Percentiles rank a stretch among this genome's conserved stretches.
These are phyloP conservation scores for Tetropium fuscum DNA, from an alignment of 2,888 invertebrate species.

Conservation along the genomic window DNA sequence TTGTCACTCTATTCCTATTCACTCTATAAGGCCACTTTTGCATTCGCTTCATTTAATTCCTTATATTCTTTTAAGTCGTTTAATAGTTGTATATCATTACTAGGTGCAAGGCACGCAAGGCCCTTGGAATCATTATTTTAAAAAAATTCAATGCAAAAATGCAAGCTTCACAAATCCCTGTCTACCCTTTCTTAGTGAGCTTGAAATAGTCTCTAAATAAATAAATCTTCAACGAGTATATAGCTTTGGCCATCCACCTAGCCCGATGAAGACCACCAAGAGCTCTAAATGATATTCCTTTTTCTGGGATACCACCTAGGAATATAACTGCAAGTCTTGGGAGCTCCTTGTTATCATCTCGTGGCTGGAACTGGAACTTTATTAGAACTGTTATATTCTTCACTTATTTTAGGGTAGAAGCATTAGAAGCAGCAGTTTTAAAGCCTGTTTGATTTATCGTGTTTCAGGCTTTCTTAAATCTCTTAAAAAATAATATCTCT, in stretches of 20 bases:
- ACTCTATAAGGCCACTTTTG: neutral
- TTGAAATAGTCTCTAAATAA: neutral
- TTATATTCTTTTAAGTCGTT: neutral
- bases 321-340: conserved; percentile 22
- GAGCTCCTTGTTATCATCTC: conserved; percentile 44
- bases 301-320: conserved; percentile 16
- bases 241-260: conserved; percentile 8
- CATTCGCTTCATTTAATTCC: neutral
- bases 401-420: conserved; percentile 5
- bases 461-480: too few species aligned
- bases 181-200: too few species aligned
- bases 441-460: conserved; percentile 1
- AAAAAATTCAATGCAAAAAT: neutral
- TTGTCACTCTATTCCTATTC: too few species aligned
- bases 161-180: neutral
- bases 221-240: neutral
- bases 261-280: conserved; percentile 46
- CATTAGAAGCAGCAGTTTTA: neutral
- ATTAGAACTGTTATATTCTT: neutral
- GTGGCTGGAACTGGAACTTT: conserved; percentile 25
- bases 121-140: conserved; percentile 16
- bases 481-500: too few species aligned
- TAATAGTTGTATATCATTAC: neutral
- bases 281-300: conserved; percentile 33
- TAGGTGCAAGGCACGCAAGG: neutral